Conservation (phyloP, 2,888 invertebrate species). For the Rhamnusium bicolor region DNA sequence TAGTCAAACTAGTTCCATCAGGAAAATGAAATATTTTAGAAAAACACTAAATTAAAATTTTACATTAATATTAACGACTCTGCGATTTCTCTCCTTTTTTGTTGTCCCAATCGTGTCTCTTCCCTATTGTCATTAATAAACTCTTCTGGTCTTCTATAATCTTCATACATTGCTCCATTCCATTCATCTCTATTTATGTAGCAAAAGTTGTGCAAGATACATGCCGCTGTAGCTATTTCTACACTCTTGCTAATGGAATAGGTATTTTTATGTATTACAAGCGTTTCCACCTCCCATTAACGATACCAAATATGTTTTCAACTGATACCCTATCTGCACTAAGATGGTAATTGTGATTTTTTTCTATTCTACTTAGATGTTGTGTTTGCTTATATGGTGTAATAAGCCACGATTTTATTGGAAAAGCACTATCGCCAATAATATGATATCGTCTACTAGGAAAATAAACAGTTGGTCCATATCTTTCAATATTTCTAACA, state of each 20-base stretch:
- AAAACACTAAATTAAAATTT: too few species aligned
- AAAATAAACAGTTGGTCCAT: neutral
- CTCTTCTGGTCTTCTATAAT: too few species aligned
- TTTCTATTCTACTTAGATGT: neutral
- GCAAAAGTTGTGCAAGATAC: conserved; percentile 9
- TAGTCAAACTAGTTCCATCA: too few species aligned
- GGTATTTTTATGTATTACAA: neutral
- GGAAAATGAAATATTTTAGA: too few species aligned
- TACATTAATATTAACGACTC: too few species aligned
- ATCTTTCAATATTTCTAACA: neutral
- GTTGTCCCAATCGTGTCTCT: too few species aligned
- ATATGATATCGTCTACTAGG: neutral
- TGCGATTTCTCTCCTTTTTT: too few species aligned
- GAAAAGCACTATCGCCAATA: neutral
- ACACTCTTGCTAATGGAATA: neutral
- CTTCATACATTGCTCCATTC: neutral
- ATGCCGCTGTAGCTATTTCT: conserved; percentile 11
- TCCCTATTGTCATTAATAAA: too few species aligned
- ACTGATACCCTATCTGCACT: neutral
- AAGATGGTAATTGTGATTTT: neutral
- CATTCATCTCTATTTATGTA: neutral
- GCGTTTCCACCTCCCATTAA: neutral
- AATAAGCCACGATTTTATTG: neutral
- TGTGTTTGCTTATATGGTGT: neutral
- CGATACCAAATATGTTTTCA: neutral